Evolutionary conservation across 2,888 invertebrate species (phyloP).

Genomic region (Bellardia bayeri): DNA sequence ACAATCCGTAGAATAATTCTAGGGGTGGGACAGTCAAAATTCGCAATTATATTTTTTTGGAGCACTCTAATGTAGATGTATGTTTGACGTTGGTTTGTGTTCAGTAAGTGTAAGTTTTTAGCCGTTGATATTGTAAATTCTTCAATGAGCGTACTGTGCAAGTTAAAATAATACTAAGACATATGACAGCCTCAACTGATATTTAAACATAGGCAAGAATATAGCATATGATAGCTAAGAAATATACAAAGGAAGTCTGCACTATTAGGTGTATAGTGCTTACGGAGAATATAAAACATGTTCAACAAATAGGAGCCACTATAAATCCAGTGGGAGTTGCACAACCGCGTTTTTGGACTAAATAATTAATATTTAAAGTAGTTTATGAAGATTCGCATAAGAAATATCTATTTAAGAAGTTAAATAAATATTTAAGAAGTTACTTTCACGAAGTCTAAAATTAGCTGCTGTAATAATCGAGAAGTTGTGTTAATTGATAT

Average conservation of each 20-base stretch:
- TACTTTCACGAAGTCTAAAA: no score
- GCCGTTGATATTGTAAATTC: conserved; percentile 23
- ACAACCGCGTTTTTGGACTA: no score
- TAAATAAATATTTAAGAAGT: no score
- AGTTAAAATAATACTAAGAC: conserved; percentile 47
- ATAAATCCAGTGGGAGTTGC: no score
- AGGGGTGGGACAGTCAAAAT: no score
- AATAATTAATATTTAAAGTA: no score
- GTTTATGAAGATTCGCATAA: no score
- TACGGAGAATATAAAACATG: neutral
- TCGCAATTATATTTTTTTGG: no score
- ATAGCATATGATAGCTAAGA: conserved; percentile 19
- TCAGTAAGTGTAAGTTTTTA: conserved; percentile 20
- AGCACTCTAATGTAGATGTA: neutral
- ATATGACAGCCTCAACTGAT: conserved; percentile 64
- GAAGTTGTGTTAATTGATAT: no score
- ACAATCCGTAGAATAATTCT: no score
- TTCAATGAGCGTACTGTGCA: neutral
- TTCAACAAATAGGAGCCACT: neutral
- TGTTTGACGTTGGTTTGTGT: conserved; percentile 32
- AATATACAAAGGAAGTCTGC: neutral
- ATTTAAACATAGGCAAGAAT: conserved; percentile 55
- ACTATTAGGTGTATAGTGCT: neutral
- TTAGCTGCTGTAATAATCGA: no score
- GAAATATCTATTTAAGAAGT: no score